Conservation (phyloP, 1,140 invertebrate genomes). For the Neotoxoptera formosana region DNA sequence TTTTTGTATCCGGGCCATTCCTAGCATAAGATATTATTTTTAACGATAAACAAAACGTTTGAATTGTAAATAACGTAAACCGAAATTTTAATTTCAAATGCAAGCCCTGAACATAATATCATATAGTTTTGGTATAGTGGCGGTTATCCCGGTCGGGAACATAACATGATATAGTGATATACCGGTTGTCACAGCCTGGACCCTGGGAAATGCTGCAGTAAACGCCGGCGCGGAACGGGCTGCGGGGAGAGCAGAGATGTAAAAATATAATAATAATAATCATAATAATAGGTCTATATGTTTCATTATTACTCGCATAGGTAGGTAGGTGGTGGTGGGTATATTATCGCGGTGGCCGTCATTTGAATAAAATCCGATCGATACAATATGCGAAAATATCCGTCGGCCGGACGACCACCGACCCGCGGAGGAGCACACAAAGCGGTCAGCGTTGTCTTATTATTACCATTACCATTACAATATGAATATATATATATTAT, state of each 20-base stretch:
- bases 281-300: background rate
- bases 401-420: background rate
- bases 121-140: background rate
- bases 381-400: conserved; percentile 49
- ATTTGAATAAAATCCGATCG: conserved; percentile 53
- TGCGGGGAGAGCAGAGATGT: background rate
- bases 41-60: no score
- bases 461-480: conserved; percentile 5
- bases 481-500: background rate
- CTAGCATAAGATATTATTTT: no score
- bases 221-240: background rate
- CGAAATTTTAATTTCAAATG: no score
- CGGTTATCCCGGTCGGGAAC: conserved; percentile 31
- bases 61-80: no score
- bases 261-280: background rate
- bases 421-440: background rate
- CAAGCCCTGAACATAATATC: no score
- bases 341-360: background rate
- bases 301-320: background rate
- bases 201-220: conserved; percentile 31
- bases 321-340: background rate
- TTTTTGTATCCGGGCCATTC: no score
- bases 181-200: conserved; percentile 36
- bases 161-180: background rate
- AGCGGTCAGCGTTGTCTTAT: conserved; percentile 54